A percentile compares a stretch with the other conserved stretches of the same genome.
These are phyloP conservation scores for Mythimna lalbum DNA, from an alignment of 2,888 invertebrate genomes.

Conservation along the genomic window DNA sequence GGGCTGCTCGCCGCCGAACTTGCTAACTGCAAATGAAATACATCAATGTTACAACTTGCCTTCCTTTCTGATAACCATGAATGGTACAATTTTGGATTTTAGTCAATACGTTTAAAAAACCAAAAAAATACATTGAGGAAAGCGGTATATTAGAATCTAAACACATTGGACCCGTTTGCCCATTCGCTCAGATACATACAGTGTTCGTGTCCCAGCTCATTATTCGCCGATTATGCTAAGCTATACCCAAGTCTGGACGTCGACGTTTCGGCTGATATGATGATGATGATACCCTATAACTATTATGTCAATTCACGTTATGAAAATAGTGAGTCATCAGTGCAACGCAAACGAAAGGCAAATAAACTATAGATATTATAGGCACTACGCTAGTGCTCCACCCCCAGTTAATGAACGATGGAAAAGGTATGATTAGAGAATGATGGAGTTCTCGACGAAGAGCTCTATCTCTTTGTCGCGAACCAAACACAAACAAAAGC, in stretches of 20 bases:
- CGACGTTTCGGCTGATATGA: too few species aligned
- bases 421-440: background rate
- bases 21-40: slow-evolving; percentile 59
- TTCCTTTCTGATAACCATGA: slow-evolving; percentile 13
- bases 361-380: background rate
- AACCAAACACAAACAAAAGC: background rate
- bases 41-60: slow-evolving; percentile 34
- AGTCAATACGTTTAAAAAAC: background rate
- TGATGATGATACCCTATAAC: too few species aligned
- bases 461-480: too few species aligned
- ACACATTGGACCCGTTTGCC: background rate
- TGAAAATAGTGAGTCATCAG: too few species aligned
- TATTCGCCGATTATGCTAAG: too few species aligned
- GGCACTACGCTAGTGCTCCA: background rate
- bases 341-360: too few species aligned
- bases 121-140: too few species aligned
- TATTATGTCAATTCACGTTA: too few species aligned
- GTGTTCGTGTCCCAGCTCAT: background rate
- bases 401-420: background rate
- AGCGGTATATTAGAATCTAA: background rate
- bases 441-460: too few species aligned
- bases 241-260: too few species aligned
- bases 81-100: background rate
- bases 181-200: background rate
- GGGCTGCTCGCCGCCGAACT: slow-evolving; percentile 46